Base-by-base conservation (phyloP, 92 coral and sea anemone genomes). In the Isaurus tuberculatus region DNA sequence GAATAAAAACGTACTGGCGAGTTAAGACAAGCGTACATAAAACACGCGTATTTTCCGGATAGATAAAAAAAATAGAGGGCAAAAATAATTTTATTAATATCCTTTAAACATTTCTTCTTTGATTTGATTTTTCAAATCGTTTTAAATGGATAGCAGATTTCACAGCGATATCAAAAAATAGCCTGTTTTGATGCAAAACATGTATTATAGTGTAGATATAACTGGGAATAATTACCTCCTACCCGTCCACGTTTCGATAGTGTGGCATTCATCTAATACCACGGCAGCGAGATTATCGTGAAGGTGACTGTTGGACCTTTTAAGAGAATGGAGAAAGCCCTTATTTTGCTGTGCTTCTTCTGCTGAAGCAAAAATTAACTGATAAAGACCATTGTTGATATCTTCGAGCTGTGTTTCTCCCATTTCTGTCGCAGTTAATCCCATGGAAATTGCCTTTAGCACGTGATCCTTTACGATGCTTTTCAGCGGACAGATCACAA, bases 161-260 rank as follows among this genome's bases (percentile, higher is more conserved):
- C 11, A 11, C 6, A 13, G 46, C 46, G 46, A 42, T 13, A 42
- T 42, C 46, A 42, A 42, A 6, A 8, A 1, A 42, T 0, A 6
- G 6, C 46, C 17, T 46, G 53, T 46, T 46, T 44, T 4, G 6
- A 9, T 17, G 53, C 53, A 46, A 46, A 46, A 46, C 16, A 19
- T 46, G 16, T 8, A 46, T 46, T 2, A 46, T 2, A 8, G 53
- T 46, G 53, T 46, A 8, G 11, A 11, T 46, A 46, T 46, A 44
- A 44, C 9, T 44, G 51, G 5, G 6, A 57, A 57, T 57, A 57
- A 19, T 57, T 57, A 51, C 90, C 80, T 86, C 55, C 69, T 60
- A 2, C 86, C 72, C 22, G 90, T 86, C 90, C 86, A 70, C 2
- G 86, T 80, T 70, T 86, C 73, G 20, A 87, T 49, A 43, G 85